Base-by-base conservation (phyloP, 2,797 vertebrate species). In the Argentina silus region DNA sequence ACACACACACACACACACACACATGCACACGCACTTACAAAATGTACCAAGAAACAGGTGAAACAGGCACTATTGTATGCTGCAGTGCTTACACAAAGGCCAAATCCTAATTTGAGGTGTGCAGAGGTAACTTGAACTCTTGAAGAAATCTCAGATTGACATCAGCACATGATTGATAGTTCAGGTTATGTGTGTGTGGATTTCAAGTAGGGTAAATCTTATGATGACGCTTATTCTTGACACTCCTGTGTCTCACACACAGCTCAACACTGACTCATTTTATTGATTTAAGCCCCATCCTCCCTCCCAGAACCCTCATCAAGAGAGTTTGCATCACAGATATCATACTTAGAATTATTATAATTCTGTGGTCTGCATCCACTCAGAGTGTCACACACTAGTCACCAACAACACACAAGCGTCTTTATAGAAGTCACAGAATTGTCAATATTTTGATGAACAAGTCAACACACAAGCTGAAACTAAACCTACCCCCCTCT, bases 1-100 rank as follows among this genome's bases (percentile, higher is more conserved):
- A n/a, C n/a, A n/a, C n/a, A n/a, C n/a, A n/a, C n/a, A n/a, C n/a
- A n/a, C n/a, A n/a, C n/a, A n/a, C n/a, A n/a, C n/a, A n/a, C n/a
- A n/a, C n/a, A n/a, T n/a, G n/a, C n/a, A n/a, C n/a, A n/a, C n/a
- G n/a, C n/a, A n/a, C n/a, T n/a, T n/a, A n/a, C n/a, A n/a, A n/a
- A n/a, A n/a, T n/a, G n/a, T n/a, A n/a, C n/a, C 23, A 63, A 57
- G 45, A 60, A 74, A 71, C 78, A 51, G 74, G 68, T 50, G 45
- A 67, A 27, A 67, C 0, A 11, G 42, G 44, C n/a, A n/a, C 7
- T 27, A 21, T 19, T 15, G 21, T 11, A 1, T 8, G 64, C n/a
- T 17, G 17, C 56, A 59, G 19, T 10, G 17, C 56, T 36, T n/a
- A n/a, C 36, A 45, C 36, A 4, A 15, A 11, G 3, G n/a, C 63